Evolutionary conservation across 2,797 vertebrate species (phyloP).

Genomic region (Denticeps clupeoides): DNA sequence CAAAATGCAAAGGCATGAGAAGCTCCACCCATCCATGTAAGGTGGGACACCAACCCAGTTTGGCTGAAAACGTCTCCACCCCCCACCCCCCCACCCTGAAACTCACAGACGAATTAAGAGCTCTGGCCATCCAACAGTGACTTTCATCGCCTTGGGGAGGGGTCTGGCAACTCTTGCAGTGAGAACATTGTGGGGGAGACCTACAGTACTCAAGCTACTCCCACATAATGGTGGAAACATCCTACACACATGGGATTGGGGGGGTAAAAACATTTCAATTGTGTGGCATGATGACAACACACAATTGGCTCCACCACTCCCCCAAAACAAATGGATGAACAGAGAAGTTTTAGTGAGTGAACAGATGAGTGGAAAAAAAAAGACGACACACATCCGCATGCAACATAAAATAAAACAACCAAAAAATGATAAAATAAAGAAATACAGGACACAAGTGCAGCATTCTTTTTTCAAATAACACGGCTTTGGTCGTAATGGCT

Average conservation of each 20-base stretch:
- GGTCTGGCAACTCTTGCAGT: background rate
- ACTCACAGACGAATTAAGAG: conserved; percentile 28
- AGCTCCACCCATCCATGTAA: background rate
- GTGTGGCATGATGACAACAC: background rate
- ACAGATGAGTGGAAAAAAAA: conserved; percentile 19
- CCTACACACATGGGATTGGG: background rate
- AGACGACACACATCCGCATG: conserved; percentile 16
- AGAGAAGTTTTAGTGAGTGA: conserved; percentile 1
- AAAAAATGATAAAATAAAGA: conserved; percentile 46
- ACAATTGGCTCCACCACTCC: background rate
- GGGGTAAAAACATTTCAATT: background rate
- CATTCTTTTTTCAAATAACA: conserved; percentile 81
- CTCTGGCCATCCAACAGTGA: background rate
- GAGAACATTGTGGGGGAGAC: background rate
- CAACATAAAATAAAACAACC: conserved; percentile 3
- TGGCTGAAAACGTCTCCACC: background rate
- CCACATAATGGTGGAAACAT: background rate
- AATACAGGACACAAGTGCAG: conserved; percentile 69
- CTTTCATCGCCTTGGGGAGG: background rate
- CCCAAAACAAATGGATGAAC: background rate
- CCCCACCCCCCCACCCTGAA: conserved; percentile 16
- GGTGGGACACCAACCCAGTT: too few relatives aligned
- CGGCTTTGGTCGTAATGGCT: conserved; percentile 35
- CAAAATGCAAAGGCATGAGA: conserved; percentile 1
- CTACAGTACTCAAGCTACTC: background rate